Percentiles rank a stretch among this genome's conserved stretches.
Evolutionary conservation across 2,797 vertebrate genomes (phyloP).

Genomic region (Danio jaintianensis): DNA sequence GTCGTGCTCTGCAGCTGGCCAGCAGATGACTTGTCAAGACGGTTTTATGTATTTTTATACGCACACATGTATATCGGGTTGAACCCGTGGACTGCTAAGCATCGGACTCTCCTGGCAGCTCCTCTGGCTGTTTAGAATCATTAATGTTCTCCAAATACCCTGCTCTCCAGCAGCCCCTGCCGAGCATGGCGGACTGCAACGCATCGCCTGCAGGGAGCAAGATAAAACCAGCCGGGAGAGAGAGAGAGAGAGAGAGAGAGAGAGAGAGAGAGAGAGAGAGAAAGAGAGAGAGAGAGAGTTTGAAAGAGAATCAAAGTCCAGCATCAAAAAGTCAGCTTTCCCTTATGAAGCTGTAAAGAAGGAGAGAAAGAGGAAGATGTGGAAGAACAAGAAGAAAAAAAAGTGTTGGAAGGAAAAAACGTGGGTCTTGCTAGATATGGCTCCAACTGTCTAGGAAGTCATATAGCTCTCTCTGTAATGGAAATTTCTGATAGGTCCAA

Average conservation of each 20-base stretch:
- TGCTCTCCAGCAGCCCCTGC: slow-evolving; percentile 51
- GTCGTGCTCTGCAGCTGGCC: slow-evolving; percentile 26
- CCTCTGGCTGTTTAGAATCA: slow-evolving; percentile 65
- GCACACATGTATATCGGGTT: slow-evolving; percentile 36
- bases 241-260: slow-evolving; percentile 43
- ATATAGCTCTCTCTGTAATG: slow-evolving; percentile 56
- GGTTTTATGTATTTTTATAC: slow-evolving; percentile 44
- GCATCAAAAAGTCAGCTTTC: slow-evolving; percentile 64
- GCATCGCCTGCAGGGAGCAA: slow-evolving; percentile 52
- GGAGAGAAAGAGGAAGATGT: slow-evolving; percentile 18
- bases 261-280: slow-evolving; percentile 52
- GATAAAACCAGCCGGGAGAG: slow-evolving; percentile 55
- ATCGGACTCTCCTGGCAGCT: slow-evolving; percentile 50
- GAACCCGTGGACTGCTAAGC: slow-evolving; percentile 27
- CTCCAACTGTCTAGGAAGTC: slow-evolving; percentile 56
- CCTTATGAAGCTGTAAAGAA: slow-evolving; percentile 59
- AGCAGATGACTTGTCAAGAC: slow-evolving; percentile 43
- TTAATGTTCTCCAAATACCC: slow-evolving; percentile 64
- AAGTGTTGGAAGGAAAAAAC: slow-evolving; percentile 34
- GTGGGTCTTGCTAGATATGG: slow-evolving; percentile 51
- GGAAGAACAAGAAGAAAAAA: slow-evolving; percentile 29
- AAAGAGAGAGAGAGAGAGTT: slow-evolving; percentile 45
- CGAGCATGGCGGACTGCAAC: slow-evolving; percentile 59
- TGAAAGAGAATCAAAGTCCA: slow-evolving; percentile 62
- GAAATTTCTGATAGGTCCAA: slow-evolving; percentile 55